A percentile compares a stretch with the other conserved stretches of the same genome.
These are phyloP conservation scores for Alloscopus bannaensis DNA, from an alignment of 2,888 invertebrate genomes.

Conservation along the genomic window DNA sequence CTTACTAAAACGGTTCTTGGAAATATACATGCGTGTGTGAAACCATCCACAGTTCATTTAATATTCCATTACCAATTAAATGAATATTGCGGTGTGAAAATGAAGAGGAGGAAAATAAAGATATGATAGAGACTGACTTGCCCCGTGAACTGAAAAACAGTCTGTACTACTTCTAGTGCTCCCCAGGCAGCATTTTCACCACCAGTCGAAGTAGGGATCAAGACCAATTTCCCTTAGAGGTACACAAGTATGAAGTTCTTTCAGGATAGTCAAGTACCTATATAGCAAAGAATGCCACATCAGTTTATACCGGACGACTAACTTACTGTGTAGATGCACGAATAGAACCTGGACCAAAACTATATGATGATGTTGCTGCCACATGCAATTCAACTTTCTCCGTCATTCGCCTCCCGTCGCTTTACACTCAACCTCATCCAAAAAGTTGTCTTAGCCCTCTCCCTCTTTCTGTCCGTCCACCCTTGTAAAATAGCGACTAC, in stretches of 20 bases:
- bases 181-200: constrained; percentile 45
- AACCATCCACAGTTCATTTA: constrained; percentile 44
- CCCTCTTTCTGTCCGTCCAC: too few species aligned
- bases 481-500: too few species aligned
- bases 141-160: constrained; percentile 31
- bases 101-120: constrained; percentile 48
- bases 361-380: not conserved
- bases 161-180: constrained; percentile 23
- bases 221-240: constrained; percentile 12
- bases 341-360: not conserved
- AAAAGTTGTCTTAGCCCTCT: too few species aligned
- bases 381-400: too few species aligned
- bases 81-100: constrained; percentile 59
- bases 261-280: too few species aligned
- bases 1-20: not conserved
- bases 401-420: too few species aligned
- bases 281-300: too few species aligned
- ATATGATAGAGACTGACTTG: constrained; percentile 60
- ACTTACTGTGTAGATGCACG: too few species aligned
- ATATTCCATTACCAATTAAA: constrained; percentile 67
- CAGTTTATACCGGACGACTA: too few species aligned
- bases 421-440: too few species aligned
- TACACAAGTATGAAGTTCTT: too few species aligned
- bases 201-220: constrained; percentile 41
- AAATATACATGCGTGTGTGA: too few species aligned